Conservation (phyloP, 1,140 invertebrate species). For the Chelonus insularis region DNA sequence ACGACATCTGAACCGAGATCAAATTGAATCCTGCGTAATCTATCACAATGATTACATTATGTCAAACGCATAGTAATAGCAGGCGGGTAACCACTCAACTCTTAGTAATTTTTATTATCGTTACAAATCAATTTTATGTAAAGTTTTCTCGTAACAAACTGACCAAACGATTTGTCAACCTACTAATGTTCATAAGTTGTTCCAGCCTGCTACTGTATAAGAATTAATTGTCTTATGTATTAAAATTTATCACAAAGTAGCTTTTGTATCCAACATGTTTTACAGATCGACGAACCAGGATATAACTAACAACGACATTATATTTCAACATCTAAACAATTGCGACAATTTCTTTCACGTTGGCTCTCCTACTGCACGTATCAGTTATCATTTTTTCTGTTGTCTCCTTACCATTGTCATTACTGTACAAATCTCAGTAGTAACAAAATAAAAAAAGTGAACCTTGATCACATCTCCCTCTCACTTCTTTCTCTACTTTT, state of each 20-base stretch:
- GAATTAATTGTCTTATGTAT: background rate
- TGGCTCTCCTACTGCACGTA: slow-evolving; percentile 14
- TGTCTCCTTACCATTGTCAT: slow-evolving; percentile 8
- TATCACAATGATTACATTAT: background rate
- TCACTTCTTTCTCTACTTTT: slow-evolving; percentile 13
- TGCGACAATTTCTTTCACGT: slow-evolving; percentile 27
- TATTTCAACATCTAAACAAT: slow-evolving; percentile 16
- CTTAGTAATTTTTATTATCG: background rate
- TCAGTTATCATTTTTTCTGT: slow-evolving; percentile 8
- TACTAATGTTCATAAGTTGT: too few relatives aligned
- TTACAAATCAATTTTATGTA: background rate
- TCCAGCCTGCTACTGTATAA: too few relatives aligned
- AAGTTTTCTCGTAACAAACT: background rate
- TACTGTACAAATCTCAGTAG: background rate
- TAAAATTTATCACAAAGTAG: background rate
- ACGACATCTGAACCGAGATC: slow-evolving; percentile 15
- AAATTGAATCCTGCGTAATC: slow-evolving; percentile 21
- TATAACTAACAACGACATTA: slow-evolving; percentile 28
- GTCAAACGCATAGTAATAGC: background rate
- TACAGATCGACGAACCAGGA: slow-evolving; percentile 47
- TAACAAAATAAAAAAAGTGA: background rate
- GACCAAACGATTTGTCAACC: too few relatives aligned
- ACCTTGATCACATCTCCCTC: background rate
- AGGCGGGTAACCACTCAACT: too few relatives aligned
- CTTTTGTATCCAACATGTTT: background rate